Evolutionary conservation across 2,113 vertebrate species (phyloP), one percentile per base, ranked within the genome.

Genomic region (Clarias batrachus): DNA sequence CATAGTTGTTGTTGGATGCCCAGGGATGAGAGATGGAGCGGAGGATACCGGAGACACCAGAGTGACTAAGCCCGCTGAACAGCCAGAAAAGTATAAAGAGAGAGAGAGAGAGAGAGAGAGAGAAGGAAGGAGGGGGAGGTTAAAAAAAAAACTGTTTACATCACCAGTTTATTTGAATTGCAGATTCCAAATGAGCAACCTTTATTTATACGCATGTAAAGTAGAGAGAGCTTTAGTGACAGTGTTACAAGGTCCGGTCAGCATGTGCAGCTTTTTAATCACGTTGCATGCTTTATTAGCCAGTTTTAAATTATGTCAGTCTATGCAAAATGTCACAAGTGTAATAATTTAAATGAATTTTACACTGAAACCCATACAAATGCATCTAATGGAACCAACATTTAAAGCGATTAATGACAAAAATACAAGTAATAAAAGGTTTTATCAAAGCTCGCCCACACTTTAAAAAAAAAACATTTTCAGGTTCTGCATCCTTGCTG

Each of bases 1-100:
- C 97, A 99, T 98, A 90, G 95, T 96, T n/a, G 95, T 94, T 23
- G 97, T 96, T 21, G 94, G 94, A 88, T 95, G 94, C 90, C 96
- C 96, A 9, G 97, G 96, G 90, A 99, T 97, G 89, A 98, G 97
- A 1, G 97, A 97, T 90, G 97, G 97, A 88, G 97, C 96, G 85
- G 97, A 97, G 82, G 97, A 96, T 91, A 21, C 96, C 94, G 94
- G 97, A 66, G 97, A 97, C 89, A 99, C 97, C 73, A 99, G 94
- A 27, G 98, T 97, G 92, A 99, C 98, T 91, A 99, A 94, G 92
- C 98, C 98, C 9, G 98, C 98, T 99, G 91, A 84, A 89, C 70
- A 89, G 48, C 8, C 48, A 48, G 48, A 48, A 48, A 81, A 79
- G 41, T 57, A 59, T 41, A 63, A 52, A 57, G 76, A 81, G 12